These are phyloP conservation scores for Vulpes ferrilata DNA, from an alignment of 2,113 vertebrate genomes.

Conservation along the genomic window DNA sequence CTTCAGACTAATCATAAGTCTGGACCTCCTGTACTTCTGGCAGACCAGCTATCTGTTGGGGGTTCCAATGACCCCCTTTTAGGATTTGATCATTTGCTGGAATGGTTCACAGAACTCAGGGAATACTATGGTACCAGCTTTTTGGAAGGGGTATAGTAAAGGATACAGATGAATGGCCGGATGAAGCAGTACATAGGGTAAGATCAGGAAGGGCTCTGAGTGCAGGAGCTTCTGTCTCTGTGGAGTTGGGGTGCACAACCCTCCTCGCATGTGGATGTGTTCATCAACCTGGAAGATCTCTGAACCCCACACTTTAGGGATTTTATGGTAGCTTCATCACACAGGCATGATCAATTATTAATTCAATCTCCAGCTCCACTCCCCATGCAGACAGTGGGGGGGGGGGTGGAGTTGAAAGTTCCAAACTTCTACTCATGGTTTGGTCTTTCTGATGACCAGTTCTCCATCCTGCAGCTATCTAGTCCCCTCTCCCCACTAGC, in stretches of 20 bases:
- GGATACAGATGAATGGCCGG: not conserved
- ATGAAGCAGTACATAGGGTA: not conserved
- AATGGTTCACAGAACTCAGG: not conserved
- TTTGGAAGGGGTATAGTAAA: not conserved
- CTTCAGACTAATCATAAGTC: not conserved
- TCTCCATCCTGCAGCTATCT: not conserved
- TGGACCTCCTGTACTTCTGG: not conserved
- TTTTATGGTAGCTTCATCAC: not conserved
- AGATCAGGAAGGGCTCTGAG: not conserved
- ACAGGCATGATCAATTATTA: fast-evolving
- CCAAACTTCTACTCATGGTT: not conserved
- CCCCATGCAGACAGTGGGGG: not conserved
- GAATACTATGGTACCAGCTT: not conserved
- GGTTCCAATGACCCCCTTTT: not conserved
- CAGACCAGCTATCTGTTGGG: not conserved
- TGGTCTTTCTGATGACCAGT: not conserved
- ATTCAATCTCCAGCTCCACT: not conserved
- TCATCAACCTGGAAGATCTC: not conserved
- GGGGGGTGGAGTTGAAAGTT: too few relatives aligned
- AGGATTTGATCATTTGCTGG: not conserved
- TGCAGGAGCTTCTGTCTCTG: not conserved
- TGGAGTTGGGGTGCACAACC: not conserved
- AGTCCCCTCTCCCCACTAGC: not conserved
- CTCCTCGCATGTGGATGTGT: not conserved
- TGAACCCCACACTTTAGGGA: too few relatives aligned